Evolutionary conservation across 2,113 vertebrate genomes (phyloP), one percentile per base, ranked within the genome.

Genomic region (Oryzias woworae): DNA sequence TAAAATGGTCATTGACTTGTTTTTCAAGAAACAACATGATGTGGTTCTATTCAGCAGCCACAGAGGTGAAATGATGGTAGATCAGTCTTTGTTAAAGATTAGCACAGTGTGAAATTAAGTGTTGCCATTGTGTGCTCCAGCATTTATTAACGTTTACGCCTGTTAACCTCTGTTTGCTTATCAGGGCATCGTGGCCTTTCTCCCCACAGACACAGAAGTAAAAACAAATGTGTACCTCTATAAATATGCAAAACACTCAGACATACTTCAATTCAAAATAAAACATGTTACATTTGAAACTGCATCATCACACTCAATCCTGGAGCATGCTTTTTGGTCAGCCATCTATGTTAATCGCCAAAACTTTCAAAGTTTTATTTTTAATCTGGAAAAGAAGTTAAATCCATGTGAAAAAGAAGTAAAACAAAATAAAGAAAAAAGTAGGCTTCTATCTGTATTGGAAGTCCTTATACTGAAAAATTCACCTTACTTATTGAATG

Each of bases 21-120:
- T 82, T 73, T 70, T 23, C 58, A 66, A 45, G 50, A 31, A 69
- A 75, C 23, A 57, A 67, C 63, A 51, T 53, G 60, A 68, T 17
- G 48, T 1, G 46, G 54, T 46, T 66, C 66, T 76, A 59, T 72
- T 85, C 69, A 82, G 58, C 53, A 42, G 44, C 60, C 70, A 70
- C 69, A 83, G 75, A 84, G 69, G 74, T 78, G 62, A 36, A 57
- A 48, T 58, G 72, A 81, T 55, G 62, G 70, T 55, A 74, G 80
- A 78, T 85, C 62, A 61, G 75, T 78, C 74, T 83, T 85, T 88
- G 80, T 85, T 64, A 56, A 69, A 60, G 71, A 68, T 60, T 69
- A 81, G 67, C 71, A 46, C 73, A 66, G 77, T 87, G 82, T 85
- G 85, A 87, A 88, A 89, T 85, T 46, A 86, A 84, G 68, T 60